phyloP scores from a whole-genome alignment of 2,113 vertebrate genomes.

The Embiotoca jacksoni region DNA sequence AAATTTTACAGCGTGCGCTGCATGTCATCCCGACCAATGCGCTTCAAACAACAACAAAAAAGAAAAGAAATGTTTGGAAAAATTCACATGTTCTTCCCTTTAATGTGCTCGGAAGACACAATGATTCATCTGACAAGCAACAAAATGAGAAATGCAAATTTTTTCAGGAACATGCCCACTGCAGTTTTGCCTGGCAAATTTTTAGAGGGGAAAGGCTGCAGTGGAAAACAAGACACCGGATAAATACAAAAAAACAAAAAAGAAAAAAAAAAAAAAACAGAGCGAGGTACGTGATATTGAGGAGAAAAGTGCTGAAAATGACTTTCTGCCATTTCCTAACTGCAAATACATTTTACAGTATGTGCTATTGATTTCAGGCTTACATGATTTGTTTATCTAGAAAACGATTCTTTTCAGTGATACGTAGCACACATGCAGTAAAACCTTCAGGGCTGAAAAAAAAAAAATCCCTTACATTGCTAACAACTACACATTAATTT shows the following conservation, averaged over 20 bases:
- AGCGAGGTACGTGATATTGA: slow-evolving; percentile 36
- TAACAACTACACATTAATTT: slow-evolving; percentile 7
- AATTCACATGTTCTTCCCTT: slow-evolving; percentile 48
- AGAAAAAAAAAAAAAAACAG: slow-evolving; percentile 41
- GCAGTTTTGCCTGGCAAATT: slow-evolving; percentile 62
- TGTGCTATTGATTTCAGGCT: slow-evolving; percentile 58
- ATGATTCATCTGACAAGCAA: slow-evolving; percentile 59
- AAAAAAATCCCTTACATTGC: slow-evolving; percentile 9
- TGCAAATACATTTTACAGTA: slow-evolving; percentile 56
- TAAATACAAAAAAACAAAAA: slow-evolving; percentile 28
- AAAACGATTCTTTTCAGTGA: slow-evolving; percentile 23
- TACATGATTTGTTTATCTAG: slow-evolving; percentile 51
- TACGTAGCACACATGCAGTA: slow-evolving; percentile 1
- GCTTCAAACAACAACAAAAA: slow-evolving; percentile 13
- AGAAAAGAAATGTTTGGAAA: slow-evolving; percentile 29
- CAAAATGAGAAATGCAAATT: slow-evolving; percentile 72
- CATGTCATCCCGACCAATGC: slow-evolving; percentile 40
- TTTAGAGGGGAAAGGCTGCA: slow-evolving; percentile 11
- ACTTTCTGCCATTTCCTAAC: slow-evolving; percentile 40
- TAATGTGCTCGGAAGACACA: slow-evolving; percentile 42
- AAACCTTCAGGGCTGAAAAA: slow-evolving; percentile 19
- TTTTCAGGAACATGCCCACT: slow-evolving; percentile 19
- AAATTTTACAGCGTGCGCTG: slow-evolving; percentile 36
- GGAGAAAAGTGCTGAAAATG: slow-evolving; percentile 42
- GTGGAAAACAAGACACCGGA: slow-evolving; percentile 39